Evolutionary conservation across 1,140 invertebrate species (phyloP), one percentile per base, ranked within the genome.

Genomic region (Brachionus rotundiformis): DNA sequence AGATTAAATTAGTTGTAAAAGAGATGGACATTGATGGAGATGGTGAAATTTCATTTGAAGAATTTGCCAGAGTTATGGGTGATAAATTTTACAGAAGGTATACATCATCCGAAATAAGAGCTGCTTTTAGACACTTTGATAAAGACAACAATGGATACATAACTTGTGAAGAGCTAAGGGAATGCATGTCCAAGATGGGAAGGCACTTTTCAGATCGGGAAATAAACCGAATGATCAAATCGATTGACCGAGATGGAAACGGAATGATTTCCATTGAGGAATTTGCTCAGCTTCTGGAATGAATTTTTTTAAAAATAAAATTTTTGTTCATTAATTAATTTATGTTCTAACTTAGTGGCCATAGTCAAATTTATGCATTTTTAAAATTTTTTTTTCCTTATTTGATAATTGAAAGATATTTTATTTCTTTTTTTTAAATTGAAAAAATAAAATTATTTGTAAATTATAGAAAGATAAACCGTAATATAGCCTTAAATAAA

Each of bases 211-310:
- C 29, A 10, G 81, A 82, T 29, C 27, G 54, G n/a, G 61, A 82
- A 73, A 68, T 68, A 2, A 36, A n/a, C 31, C 23, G 39, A 5
- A 82, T 82, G 81, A 68, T 82, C 27, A 59, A 44, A 54, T 39
- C 65, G 5, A 36, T 61, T 39, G 81, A 82, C 49, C 31, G 39
- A 25, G 63, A 82, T 23, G 63, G 81, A 27, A 68, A 82, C 39
- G 76, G 76, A 11, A 54, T 79, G 47, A 59, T 79, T 79, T 79
- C 76, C 13, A 54, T 79, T 16, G 76, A 79, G 41, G 76, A 79
- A 41, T 79, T 79, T 27, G 59, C 76, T 41, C 76, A 79, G 27
- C 47, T 79, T 10, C 25, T 79, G 11, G 59, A 63, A 44, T 71
- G 7, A 44, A 0, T 6, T 1, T 71, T 39, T 3, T 33, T 16